phyloP scores from a whole-genome alignment of 2,797 vertebrate genomes.

The Phyllotis vaccarum region DNA sequence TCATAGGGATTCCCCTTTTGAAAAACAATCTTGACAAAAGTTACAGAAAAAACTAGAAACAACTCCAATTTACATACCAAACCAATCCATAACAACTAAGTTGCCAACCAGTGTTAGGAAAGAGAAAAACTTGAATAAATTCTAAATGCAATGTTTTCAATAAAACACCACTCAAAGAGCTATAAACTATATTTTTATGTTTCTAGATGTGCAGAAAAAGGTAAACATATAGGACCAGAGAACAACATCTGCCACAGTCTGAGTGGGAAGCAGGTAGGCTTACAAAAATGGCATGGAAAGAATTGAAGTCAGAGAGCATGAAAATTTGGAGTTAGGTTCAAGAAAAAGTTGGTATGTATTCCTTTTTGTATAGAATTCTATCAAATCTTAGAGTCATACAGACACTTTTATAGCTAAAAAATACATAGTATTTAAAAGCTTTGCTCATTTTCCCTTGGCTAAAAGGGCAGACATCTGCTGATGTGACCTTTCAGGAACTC shows the following conservation, averaged over 20 bases:
- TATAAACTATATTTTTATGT: background rate
- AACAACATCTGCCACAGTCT: background rate
- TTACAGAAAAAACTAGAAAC: background rate
- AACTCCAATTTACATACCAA: background rate
- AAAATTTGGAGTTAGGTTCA: background rate
- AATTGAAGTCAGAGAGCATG: background rate
- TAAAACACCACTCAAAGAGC: background rate
- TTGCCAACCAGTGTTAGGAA: background rate
- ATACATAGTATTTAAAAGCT: background rate
- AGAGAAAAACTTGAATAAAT: background rate
- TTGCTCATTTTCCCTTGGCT: background rate
- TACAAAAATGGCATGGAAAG: background rate
- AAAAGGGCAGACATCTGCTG: background rate
- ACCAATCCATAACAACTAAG: background rate
- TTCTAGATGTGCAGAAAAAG: background rate
- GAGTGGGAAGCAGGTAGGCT: background rate
- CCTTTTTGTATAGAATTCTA: background rate
- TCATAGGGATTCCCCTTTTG: background rate
- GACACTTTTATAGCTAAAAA: background rate
- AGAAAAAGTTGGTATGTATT: background rate
- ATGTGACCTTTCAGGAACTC: background rate
- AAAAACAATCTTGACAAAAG: background rate
- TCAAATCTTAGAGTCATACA: background rate
- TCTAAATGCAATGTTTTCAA: background rate
- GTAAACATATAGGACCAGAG: background rate